Base-by-base conservation (phyloP, 2,888 invertebrate genomes). In the Seira sanloemensis region DNA sequence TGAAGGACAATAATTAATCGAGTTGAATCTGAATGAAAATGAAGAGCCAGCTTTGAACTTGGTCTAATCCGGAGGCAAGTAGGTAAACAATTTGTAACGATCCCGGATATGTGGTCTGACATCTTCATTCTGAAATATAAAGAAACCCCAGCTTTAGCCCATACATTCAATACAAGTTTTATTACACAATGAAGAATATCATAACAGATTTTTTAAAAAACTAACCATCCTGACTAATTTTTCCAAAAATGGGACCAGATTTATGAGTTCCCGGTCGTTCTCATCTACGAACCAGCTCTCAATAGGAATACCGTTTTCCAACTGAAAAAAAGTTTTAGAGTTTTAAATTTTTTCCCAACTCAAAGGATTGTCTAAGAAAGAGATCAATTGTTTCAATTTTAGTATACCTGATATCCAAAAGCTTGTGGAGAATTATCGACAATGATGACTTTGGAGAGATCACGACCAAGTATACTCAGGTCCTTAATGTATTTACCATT, bases 401-500 rank as follows among this genome's bases (percentile, higher is more conserved):
- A 19, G 90, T 91, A 91, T 91, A 95, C 95, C 93, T 96, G 96
- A 91, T 96, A 96, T 85, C 98, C 98, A 92, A 98, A 98, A 12
- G 98, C 97, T 93, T 98, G 96, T 16, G 96, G 96, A 77, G 96
- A 96, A 92, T 97, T 97, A 92, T 97, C 96, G 88, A 97, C 94
- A 88, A 97, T 97, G 89, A 97, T 94, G 50, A 96, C 96, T 91
- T 95, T 96, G 23, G 97, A 94, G 87, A 98, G 92, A 92, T 98
- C 98, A 67, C 98, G 93, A 16, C 98, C 98, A 71, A 98, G 93
- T 89, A 98, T 98, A 9, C 96, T 95, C 78, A 98, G 93, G 92
- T 98, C 98, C 91, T 98, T 98, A 86, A 98, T 97, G 91, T 98
- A 98, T 92, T 98, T 98, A 1, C 98, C 98, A 92, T 97, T 97